Conservation (phyloP, 2,888 invertebrate genomes). For the Drosophila monieri region DNA sequence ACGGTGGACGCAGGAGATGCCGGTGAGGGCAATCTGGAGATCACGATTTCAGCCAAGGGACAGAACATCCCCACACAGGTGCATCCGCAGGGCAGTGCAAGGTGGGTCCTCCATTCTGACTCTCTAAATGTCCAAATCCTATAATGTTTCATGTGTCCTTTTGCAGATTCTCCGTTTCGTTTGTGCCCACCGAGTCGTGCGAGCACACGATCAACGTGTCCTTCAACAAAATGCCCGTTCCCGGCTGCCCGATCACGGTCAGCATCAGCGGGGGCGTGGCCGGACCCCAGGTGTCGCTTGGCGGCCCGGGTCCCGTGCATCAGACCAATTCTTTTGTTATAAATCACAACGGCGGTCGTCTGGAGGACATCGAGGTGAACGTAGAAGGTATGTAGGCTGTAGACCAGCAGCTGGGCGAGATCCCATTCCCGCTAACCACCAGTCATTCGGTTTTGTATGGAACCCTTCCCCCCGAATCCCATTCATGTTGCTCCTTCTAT, state of each 20-base stretch:
- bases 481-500: slow-evolving; percentile 36
- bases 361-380: slow-evolving; percentile 97
- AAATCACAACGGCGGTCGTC: slow-evolving; percentile 93
- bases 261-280: slow-evolving; percentile 88
- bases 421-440: slow-evolving; percentile 31
- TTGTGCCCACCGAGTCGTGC: slow-evolving; percentile 96
- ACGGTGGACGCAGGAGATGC: slow-evolving; percentile 98
- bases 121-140: background rate
- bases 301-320: slow-evolving; percentile 89
- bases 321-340: slow-evolving; percentile 89
- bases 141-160: background rate
- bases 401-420: slow-evolving; percentile 4
- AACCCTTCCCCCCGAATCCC: slow-evolving; percentile 6
- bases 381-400: slow-evolving; percentile 91
- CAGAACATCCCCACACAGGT: slow-evolving; percentile 98
- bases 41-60: slow-evolving; percentile 96
- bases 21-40: slow-evolving; percentile 98
- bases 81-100: slow-evolving; percentile 93
- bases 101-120: slow-evolving; percentile 64
- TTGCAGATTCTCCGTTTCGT: slow-evolving; percentile 95
- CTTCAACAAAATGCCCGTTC: slow-evolving; percentile 95
- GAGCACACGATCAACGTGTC: slow-evolving; percentile 98
- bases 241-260: slow-evolving; percentile 96
- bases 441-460: slow-evolving; percentile 15
- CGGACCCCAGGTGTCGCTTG: slow-evolving; percentile 89